Evolutionary conservation across 2,113 vertebrate species (phyloP).

Genomic region (Apteryx owenii): DNA sequence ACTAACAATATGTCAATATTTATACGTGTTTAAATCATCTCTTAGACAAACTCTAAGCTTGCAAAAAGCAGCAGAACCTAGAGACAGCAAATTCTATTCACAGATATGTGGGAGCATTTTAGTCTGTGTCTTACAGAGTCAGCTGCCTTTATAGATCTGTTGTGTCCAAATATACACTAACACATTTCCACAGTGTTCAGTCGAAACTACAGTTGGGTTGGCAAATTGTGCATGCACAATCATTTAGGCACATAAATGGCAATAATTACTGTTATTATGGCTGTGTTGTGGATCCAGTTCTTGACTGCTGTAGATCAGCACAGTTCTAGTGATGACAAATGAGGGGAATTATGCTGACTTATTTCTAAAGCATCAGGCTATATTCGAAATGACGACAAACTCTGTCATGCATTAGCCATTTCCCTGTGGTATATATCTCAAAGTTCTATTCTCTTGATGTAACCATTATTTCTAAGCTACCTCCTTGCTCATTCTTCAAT

Average conservation of each 20-base stretch:
- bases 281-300: background rate
- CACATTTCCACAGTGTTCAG: background rate
- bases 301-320: background rate
- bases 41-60: background rate
- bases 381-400: background rate
- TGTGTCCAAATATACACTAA: background rate
- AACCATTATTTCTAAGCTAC: background rate
- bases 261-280: background rate
- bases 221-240: background rate
- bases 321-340: background rate
- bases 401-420: background rate
- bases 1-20: background rate
- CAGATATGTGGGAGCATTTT: accelerated
- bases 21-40: background rate
- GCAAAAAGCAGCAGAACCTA: background rate
- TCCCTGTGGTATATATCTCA: background rate
- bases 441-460: background rate
- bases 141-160: background rate
- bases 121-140: accelerated
- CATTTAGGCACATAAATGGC: background rate
- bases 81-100: background rate
- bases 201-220: background rate
- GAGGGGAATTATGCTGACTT: background rate
- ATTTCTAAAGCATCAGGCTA: background rate
- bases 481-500: background rate